Percentiles rank a stretch among this genome's conserved stretches.
These are phyloP conservation scores for Drosophila villosipedis DNA, from an alignment of 2,888 invertebrate genomes.

Conservation along the genomic window DNA sequence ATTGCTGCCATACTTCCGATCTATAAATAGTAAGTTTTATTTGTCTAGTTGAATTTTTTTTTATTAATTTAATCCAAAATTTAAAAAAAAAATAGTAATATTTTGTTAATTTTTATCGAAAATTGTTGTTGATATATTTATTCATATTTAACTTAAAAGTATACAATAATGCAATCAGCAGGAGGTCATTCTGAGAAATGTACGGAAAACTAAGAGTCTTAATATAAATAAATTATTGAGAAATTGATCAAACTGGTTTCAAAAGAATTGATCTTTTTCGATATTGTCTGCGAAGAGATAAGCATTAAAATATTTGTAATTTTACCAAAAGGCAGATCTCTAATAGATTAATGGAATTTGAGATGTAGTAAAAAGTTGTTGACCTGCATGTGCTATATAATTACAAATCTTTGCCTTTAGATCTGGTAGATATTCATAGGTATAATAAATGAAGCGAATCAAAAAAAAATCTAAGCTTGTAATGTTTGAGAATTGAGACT, in stretches of 20 bases:
- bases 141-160: not conserved
- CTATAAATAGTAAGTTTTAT: constrained; percentile 80
- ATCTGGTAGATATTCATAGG: not conserved
- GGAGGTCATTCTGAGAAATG: not conserved
- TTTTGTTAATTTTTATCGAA: not conserved
- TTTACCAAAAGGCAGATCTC: not conserved
- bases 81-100: not conserved
- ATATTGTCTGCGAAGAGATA: not conserved
- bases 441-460: not conserved
- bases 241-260: not conserved
- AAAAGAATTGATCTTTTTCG: not conserved
- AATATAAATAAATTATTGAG: not conserved
- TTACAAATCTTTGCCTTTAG: not conserved
- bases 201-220: not conserved
- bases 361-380: not conserved
- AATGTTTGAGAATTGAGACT: not conserved
- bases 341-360: too few relatives aligned
- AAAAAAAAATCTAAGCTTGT: not conserved
- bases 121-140: not conserved
- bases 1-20: constrained; percentile 91
- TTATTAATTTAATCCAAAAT: not conserved
- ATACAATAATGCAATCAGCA: not conserved
- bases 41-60: not conserved
- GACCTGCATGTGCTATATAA: not conserved
- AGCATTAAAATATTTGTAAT: not conserved